Evolutionary conservation across 2,888 invertebrate genomes (phyloP).

Genomic region (Octonoba sinensis): DNA sequence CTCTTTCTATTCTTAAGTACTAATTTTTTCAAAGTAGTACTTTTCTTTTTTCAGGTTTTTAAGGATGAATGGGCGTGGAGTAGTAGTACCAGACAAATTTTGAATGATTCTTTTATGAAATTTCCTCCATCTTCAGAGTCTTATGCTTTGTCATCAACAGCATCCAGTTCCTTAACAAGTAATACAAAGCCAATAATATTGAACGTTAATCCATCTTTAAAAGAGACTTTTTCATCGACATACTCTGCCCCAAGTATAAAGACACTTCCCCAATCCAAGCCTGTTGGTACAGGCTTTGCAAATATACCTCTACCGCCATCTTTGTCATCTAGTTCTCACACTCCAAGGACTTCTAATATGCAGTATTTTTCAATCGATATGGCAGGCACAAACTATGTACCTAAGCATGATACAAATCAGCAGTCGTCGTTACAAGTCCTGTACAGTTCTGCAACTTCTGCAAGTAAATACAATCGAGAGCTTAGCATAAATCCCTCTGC

Average conservation of each 20-base stretch:
- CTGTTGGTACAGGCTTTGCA: slow-evolving; percentile 19
- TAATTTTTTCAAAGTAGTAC: neutral
- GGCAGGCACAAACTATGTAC: slow-evolving; percentile 22
- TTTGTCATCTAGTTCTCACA: slow-evolving; percentile 16
- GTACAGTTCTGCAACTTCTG: slow-evolving; percentile 19
- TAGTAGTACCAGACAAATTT: slow-evolving; percentile 62
- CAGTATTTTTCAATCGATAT: slow-evolving; percentile 40
- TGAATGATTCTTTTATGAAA: slow-evolving; percentile 62
- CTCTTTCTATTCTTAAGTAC: neutral
- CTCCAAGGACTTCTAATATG: slow-evolving; percentile 20
- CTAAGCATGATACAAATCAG: slow-evolving; percentile 11
- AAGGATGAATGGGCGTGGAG: slow-evolving; percentile 73
- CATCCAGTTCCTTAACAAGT: neutral
- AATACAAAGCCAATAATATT: neutral
- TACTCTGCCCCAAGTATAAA: slow-evolving; percentile 14
- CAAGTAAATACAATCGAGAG: slow-evolving; percentile 50
- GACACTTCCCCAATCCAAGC: slow-evolving; percentile 10
- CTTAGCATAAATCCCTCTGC: slow-evolving; percentile 48
- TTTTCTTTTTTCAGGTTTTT: slow-evolving; percentile 67
- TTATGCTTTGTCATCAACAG: slow-evolving; percentile 13
- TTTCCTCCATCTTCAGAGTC: slow-evolving; percentile 44
- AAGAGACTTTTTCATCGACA: slow-evolving; percentile 18
- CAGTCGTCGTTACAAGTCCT: neutral
- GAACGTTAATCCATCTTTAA: slow-evolving; percentile 1
- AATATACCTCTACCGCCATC: slow-evolving; percentile 52